Conservation (phyloP, 2,113 vertebrate species). For the Muntiacus muntjak region DNA sequence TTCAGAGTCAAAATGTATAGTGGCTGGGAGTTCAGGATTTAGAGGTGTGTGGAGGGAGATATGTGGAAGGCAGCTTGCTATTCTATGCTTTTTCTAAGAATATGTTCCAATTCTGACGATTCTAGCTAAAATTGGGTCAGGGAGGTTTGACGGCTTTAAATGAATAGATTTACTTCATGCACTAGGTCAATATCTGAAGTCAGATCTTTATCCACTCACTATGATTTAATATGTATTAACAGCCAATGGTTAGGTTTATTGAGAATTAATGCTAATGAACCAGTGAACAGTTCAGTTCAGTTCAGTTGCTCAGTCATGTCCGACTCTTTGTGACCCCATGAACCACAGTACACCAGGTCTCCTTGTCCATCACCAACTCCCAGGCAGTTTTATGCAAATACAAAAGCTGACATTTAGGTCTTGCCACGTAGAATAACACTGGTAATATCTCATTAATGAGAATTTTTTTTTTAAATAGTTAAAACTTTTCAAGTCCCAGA, state of each 20-base stretch:
- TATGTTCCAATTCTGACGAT: background rate
- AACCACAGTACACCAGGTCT: background rate
- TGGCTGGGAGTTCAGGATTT: background rate
- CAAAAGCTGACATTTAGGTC: background rate
- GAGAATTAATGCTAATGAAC: background rate
- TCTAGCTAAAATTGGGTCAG: background rate
- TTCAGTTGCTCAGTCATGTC: background rate
- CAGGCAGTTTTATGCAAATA: background rate
- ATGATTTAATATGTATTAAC: background rate
- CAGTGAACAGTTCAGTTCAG: background rate
- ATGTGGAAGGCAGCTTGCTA: background rate
- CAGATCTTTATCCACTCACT: conserved; percentile 10
- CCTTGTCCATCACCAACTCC: background rate
- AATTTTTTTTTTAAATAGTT: background rate
- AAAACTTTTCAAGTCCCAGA: background rate
- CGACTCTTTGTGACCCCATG: background rate
- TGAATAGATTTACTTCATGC: background rate
- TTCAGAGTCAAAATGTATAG: background rate
- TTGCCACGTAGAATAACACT: background rate
- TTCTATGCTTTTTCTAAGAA: background rate
- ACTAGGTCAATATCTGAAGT: background rate
- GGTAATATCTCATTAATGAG: background rate
- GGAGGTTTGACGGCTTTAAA: background rate
- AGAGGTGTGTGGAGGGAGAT: background rate
- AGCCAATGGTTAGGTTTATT: background rate